Conservation (phyloP, 1,140 invertebrate genomes). For the Drosophila sulfurigaster region DNA sequence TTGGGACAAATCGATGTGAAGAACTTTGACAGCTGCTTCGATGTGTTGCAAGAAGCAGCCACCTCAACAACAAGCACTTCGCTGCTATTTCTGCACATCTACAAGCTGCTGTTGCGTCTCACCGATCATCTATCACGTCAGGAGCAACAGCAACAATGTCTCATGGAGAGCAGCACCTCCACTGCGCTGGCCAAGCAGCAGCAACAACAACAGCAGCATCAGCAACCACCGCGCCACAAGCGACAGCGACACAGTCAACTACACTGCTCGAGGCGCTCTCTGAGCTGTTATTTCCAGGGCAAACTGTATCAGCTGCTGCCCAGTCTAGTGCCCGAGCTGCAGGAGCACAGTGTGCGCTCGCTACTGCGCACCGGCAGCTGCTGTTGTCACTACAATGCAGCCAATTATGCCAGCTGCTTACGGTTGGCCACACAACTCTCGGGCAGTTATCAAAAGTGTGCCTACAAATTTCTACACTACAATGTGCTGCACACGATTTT, state of each 20-base stretch:
- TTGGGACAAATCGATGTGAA: constrained; percentile 63
- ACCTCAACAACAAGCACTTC: constrained; percentile 26
- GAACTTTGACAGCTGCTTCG: constrained; percentile 68
- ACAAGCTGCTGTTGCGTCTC: constrained; percentile 64
- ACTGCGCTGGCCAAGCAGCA: constrained; percentile 61
- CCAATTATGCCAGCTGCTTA: constrained; percentile 62
- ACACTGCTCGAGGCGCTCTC: constrained; percentile 58
- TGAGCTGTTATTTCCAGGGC: constrained; percentile 79
- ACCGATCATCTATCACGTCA: constrained; percentile 61
- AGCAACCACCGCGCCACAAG: constrained; percentile 65
- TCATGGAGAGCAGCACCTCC: constrained; percentile 67
- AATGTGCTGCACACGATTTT: constrained; percentile 74
- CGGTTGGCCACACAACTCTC: constrained; percentile 49
- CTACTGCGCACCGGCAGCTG: constrained; percentile 71
- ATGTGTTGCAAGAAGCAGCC: constrained; percentile 55
- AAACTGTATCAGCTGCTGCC: constrained; percentile 68
- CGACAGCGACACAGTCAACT: constrained; percentile 55
- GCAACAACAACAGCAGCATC: constrained; percentile 68
- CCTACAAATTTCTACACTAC: constrained; percentile 76
- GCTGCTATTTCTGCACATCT: constrained; percentile 64
- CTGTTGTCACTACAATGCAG: constrained; percentile 74
- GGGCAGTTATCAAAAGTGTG: constrained; percentile 70
- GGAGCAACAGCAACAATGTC: constrained; percentile 64
- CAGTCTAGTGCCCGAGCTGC: constrained; percentile 54
- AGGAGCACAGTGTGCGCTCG: constrained; percentile 67